Conservation (phyloP, 2,888 invertebrate species). For the Nasonia oneida region DNA sequence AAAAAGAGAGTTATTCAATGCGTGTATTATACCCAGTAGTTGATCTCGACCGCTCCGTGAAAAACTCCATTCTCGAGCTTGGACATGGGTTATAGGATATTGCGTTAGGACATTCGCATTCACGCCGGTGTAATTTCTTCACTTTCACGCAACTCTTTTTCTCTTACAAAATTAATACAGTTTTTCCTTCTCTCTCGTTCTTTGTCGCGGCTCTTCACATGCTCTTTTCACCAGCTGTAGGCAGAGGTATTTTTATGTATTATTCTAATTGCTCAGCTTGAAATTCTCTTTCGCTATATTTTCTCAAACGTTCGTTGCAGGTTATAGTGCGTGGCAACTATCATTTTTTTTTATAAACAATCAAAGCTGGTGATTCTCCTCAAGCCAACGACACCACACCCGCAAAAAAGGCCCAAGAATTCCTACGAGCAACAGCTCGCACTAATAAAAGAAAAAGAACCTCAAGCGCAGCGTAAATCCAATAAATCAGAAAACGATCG, state of each 20-base stretch:
- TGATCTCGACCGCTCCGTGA: constrained; percentile 46
- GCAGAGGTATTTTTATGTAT: not conserved
- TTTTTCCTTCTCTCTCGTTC: not conserved
- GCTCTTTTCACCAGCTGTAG: not conserved
- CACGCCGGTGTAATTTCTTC: constrained; percentile 34
- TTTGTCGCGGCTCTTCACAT: not conserved
- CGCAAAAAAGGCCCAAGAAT: not conserved
- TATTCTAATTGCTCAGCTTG: too few species aligned
- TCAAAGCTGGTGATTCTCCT: not conserved
- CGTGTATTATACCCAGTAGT: constrained; percentile 31
- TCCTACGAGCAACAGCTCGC: not conserved
- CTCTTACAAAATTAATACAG: constrained; percentile 21
- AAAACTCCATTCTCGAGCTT: constrained; percentile 50
- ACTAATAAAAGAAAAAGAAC: not conserved
- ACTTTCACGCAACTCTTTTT: constrained; percentile 40
- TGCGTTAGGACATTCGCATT: constrained; percentile 44
- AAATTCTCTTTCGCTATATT: too few species aligned
- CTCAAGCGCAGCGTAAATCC: not conserved
- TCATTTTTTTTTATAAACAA: too few species aligned
- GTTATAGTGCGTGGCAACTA: too few species aligned
- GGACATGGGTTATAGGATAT: constrained; percentile 53
- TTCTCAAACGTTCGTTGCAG: too few species aligned
- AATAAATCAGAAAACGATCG: not conserved
- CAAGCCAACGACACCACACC: not conserved
- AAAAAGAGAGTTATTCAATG: not conserved